Evolutionary conservation across 2,888 invertebrate genomes (phyloP).

Genomic region (Dorcus parallelipipedus): DNA sequence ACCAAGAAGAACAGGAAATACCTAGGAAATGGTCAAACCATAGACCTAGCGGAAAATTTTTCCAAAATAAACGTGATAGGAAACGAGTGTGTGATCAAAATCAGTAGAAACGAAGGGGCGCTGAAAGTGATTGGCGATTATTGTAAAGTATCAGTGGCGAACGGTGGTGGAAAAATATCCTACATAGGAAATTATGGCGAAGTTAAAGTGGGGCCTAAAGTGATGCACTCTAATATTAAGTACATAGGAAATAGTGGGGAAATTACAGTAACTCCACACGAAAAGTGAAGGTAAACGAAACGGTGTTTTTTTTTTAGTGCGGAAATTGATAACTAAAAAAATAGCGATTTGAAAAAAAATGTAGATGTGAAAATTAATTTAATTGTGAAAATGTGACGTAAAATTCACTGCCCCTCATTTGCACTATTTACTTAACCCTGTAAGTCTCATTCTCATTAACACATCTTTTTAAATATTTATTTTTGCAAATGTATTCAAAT

Average conservation of each 20-base stretch:
- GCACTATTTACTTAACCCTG: no score
- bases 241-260: slow-evolving; percentile 22
- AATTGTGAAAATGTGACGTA: no score
- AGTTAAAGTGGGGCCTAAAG: slow-evolving; percentile 16
- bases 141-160: slow-evolving; percentile 18
- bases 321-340: no score
- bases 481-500: no score
- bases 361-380: no score
- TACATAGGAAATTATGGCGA: slow-evolving; percentile 28
- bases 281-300: background rate
- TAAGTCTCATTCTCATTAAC: no score
- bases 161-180: slow-evolving; percentile 22
- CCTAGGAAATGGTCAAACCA: slow-evolving; percentile 18
- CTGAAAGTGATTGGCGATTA: slow-evolving; percentile 26
- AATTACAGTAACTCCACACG: slow-evolving; percentile 2
- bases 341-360: no score
- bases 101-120: slow-evolving; percentile 22
- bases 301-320: no score
- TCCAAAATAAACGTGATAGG: slow-evolving; percentile 19
- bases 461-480: no score
- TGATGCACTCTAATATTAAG: slow-evolving; percentile 16
- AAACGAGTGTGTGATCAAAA: slow-evolving; percentile 22
- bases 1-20: slow-evolving; percentile 17
- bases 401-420: no score
- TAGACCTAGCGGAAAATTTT: slow-evolving; percentile 15